Conservation (phyloP, 1,140 invertebrate species). For the Eubasilissa regina region DNA sequence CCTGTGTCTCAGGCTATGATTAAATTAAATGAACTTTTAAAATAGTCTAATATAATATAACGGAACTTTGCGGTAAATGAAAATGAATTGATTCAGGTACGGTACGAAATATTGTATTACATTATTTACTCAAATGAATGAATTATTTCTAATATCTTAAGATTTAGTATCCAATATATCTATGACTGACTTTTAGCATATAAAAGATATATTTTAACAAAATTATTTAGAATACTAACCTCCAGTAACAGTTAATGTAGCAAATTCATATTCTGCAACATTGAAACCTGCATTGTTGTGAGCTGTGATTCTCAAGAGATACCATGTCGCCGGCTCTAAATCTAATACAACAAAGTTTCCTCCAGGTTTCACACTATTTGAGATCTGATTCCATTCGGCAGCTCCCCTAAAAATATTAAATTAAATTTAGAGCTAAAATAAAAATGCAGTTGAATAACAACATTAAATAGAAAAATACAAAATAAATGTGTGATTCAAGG, state of each 20-base stretch:
- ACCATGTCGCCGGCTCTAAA: slow-evolving; percentile 94
- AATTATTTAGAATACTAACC: slow-evolving; percentile 74
- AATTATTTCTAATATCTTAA: slow-evolving; percentile 9
- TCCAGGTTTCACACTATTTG: slow-evolving; percentile 92
- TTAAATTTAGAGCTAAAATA: too few species aligned
- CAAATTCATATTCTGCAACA: slow-evolving; percentile 95
- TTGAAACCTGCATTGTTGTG: slow-evolving; percentile 97
- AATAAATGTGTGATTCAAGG: too few species aligned
- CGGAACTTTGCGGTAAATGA: slow-evolving; percentile 36
- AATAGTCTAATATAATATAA: background rate
- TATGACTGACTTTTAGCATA: background rate
- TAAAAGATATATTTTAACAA: slow-evolving; percentile 27
- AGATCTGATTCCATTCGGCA: slow-evolving; percentile 93
- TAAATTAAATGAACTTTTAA: too few species aligned
- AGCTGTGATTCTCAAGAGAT: slow-evolving; percentile 91
- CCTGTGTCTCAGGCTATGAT: background rate
- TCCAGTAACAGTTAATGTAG: slow-evolving; percentile 94
- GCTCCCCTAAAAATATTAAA: slow-evolving; percentile 73
- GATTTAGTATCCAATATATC: background rate
- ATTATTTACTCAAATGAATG: background rate
- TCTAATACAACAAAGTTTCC: slow-evolving; percentile 93
- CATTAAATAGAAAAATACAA: too few species aligned
- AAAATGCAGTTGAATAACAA: too few species aligned
- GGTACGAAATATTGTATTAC: slow-evolving; percentile 15
- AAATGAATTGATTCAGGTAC: slow-evolving; percentile 47